A percentile compares a stretch with the other conserved stretches of the same genome.
Evolutionary conservation across 2,797 vertebrate genomes (phyloP).

Genomic region (Gymnoscopelus microlampas): DNA sequence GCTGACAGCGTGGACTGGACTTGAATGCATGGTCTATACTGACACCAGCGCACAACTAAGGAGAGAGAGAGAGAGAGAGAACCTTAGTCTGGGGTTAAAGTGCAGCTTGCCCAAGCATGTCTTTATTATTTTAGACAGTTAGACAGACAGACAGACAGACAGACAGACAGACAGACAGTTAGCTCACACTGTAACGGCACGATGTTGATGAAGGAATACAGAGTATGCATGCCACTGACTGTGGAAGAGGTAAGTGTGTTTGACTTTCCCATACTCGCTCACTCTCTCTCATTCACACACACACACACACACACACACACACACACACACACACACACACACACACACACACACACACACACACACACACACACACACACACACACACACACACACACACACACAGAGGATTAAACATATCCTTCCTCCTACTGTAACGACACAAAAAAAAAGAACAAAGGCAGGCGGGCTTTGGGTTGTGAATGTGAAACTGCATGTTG

Average conservation of each 20-base stretch:
- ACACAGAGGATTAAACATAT: no score
- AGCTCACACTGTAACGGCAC: constrained; percentile 38
- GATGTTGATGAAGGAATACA: constrained; percentile 95
- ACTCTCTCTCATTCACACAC: no score
- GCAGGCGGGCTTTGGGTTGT: constrained; percentile 22
- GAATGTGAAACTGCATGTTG: constrained; percentile 9
- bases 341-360: background rate
- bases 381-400: constrained; percentile 20
- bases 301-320: constrained; percentile 18
- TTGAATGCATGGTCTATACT: constrained; percentile 56
- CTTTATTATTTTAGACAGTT: constrained; percentile 37
- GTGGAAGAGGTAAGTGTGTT: constrained; percentile 90
- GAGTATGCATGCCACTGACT: constrained; percentile 94
- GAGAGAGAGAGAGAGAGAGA: constrained; percentile 12
- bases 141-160: constrained; percentile 44
- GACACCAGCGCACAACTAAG: constrained; percentile 62
- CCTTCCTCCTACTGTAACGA: constrained; percentile 9
- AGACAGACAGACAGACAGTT: constrained; percentile 6
- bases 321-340: constrained; percentile 13
- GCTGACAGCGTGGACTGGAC: constrained; percentile 61
- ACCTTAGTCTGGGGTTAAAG: constrained; percentile 33
- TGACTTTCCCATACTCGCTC: constrained; percentile 53
- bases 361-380: no score
- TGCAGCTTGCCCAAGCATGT: constrained; percentile 33
- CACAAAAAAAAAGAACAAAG: constrained; percentile 21